phyloP scores from a whole-genome alignment of 2,888 invertebrate genomes.

The Ametastegia equiseti region DNA sequence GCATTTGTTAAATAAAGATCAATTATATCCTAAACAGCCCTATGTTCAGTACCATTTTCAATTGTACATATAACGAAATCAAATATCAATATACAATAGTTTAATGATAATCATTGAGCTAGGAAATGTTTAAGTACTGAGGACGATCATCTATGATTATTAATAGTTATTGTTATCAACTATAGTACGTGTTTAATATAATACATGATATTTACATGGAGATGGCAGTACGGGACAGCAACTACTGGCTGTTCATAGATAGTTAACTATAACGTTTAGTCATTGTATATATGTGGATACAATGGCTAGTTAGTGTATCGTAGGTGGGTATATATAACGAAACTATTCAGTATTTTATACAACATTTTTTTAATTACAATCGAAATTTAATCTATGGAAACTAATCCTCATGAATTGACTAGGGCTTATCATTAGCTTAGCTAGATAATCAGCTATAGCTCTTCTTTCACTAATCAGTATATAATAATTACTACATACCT shows the following conservation, averaged over 20 bases:
- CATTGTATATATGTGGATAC: no score
- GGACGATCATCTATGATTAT: slow-evolving; percentile 24
- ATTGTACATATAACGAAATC: slow-evolving; percentile 2
- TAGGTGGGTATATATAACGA: no score
- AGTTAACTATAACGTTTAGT: slow-evolving; percentile 17
- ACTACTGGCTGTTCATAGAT: slow-evolving; percentile 32
- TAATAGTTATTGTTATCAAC: slow-evolving; percentile 32
- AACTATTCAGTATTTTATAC: neutral
- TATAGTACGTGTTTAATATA: slow-evolving; percentile 20
- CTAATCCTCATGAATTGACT: slow-evolving; percentile 44
- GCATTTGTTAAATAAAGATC: neutral
- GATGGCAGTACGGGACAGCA: slow-evolving; percentile 44
- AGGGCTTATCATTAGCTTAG: slow-evolving; percentile 26
- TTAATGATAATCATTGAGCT: slow-evolving; percentile 39
- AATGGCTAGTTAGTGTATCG: neutral
- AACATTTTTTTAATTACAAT: slow-evolving; percentile 6
- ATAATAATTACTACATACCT: neutral
- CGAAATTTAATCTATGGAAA: slow-evolving; percentile 11
- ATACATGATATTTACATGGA: slow-evolving; percentile 47
- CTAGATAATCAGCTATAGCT: slow-evolving; percentile 14
- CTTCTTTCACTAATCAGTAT: neutral
- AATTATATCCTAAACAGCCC: neutral
- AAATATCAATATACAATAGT: slow-evolving; percentile 23
- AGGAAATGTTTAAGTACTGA: slow-evolving; percentile 46
- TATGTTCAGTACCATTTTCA: slow-evolving; percentile 18